Conservation (phyloP, 2,888 invertebrate species). For the Invenusta paracnida region DNA sequence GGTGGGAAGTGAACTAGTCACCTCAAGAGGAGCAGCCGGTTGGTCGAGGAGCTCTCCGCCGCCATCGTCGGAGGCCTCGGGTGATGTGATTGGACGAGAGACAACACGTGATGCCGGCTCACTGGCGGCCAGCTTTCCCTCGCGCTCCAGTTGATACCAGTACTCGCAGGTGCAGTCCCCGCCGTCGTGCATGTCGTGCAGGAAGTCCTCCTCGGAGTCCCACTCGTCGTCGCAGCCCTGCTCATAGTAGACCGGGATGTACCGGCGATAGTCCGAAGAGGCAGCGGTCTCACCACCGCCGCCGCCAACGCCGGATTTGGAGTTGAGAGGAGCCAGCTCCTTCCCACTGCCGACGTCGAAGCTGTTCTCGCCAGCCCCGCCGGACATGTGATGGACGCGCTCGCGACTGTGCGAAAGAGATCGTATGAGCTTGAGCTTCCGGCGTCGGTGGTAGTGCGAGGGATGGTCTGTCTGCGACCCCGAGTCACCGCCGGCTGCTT, state of each 20-base stretch:
- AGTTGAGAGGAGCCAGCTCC: neutral
- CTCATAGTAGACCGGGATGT: slow-evolving; percentile 35
- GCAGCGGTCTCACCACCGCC: neutral
- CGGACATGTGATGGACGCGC: neutral
- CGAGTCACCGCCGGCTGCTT: neutral
- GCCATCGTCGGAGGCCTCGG: slow-evolving; percentile 35
- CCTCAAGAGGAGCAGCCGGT: neutral
- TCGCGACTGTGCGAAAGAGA: neutral
- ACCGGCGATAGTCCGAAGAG: slow-evolving; percentile 4
- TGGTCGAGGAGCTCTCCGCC: neutral
- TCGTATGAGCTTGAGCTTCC: neutral
- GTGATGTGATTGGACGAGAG: slow-evolving; percentile 37
- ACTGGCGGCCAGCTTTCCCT: slow-evolving; percentile 38
- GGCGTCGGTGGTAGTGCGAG: neutral
- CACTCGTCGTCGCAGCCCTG: slow-evolving; percentile 13
- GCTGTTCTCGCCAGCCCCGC: slow-evolving; percentile 1
- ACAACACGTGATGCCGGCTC: slow-evolving; percentile 38
- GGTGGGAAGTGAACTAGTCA: too few species aligned
- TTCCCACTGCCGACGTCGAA: neutral
- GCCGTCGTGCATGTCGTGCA: neutral
- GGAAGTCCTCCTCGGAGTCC: neutral
- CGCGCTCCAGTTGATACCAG: slow-evolving; percentile 35
- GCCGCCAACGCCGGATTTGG: neutral
- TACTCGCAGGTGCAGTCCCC: slow-evolving; percentile 41
- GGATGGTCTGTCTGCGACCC: neutral